Evolutionary conservation across 2,113 vertebrate species (phyloP).

Genomic region (Zapus hudsonius): DNA sequence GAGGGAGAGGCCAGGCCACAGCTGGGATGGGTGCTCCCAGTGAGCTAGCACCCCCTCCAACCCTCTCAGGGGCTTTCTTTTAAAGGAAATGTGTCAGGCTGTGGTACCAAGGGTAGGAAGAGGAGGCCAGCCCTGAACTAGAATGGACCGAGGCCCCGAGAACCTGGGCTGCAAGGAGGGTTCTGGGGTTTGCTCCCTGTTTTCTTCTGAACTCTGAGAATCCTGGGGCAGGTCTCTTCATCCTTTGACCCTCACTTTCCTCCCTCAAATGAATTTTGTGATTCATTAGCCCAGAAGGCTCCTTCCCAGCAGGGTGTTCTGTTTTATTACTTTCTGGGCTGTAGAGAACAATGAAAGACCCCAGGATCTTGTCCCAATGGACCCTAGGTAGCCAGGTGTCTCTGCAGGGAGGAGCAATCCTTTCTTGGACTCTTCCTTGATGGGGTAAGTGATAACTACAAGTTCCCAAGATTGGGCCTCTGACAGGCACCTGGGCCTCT

Average conservation of each 20-base stretch:
- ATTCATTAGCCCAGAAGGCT: neutral
- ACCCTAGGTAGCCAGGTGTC: neutral
- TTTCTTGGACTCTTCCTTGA: neutral
- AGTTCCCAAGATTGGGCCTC: neutral
- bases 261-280: neutral
- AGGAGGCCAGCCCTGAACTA: neutral
- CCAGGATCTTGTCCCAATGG: neutral
- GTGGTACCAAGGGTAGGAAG: neutral
- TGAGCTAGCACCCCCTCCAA: neutral
- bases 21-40: neutral
- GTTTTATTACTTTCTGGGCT: neutral
- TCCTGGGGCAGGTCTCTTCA: neutral
- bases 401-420: neutral
- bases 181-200: neutral
- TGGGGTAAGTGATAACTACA: accelerated
- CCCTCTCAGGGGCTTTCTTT: neutral
- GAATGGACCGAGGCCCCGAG: neutral
- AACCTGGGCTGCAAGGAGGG: neutral
- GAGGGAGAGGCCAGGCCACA: neutral
- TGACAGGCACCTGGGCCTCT: neutral
- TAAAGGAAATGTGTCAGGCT: neutral
- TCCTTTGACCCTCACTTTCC: neutral
- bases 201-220: neutral
- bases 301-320: neutral
- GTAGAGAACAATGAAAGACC: neutral